Conservation (phyloP, 2,797 vertebrate species). For the Bradypodion ventrale region DNA sequence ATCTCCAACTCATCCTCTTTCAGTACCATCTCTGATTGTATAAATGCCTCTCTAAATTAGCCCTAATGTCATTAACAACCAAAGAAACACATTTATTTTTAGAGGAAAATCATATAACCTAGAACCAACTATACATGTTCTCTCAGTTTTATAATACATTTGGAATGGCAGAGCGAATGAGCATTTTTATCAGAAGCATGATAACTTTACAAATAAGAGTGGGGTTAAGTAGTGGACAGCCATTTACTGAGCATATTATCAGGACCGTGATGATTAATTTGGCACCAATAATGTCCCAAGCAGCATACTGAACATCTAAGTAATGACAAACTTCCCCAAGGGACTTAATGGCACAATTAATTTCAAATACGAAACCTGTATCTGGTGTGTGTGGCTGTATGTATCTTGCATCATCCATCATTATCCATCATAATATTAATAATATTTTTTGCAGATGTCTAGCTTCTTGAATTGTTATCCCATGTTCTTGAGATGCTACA, state of each 20-base stretch:
- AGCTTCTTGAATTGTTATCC: background rate
- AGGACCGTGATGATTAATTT: background rate
- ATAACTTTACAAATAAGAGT: background rate
- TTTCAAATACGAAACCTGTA: slow-evolving; percentile 3
- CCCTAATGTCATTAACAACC: background rate
- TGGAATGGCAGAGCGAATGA: background rate
- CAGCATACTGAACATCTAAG: background rate
- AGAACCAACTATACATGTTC: background rate
- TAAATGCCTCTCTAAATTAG: background rate
- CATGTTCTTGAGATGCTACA: background rate
- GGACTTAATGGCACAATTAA: slow-evolving; percentile 1
- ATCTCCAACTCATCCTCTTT: background rate
- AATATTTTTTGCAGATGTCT: background rate
- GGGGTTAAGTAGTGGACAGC: too few relatives aligned
- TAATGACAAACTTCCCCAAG: background rate
- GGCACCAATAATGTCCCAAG: background rate
- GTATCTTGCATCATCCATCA: background rate
- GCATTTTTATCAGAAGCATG: background rate
- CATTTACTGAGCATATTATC: background rate
- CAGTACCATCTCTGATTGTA: background rate
- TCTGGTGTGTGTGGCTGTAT: background rate
- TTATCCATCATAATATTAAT: background rate
- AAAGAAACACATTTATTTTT: background rate
- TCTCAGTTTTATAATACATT: background rate
- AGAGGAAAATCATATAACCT: background rate